A percentile compares a stretch with the other conserved stretches of the same genome.
These are phyloP conservation scores for Sarcoramphus papa DNA, from an alignment of 2,797 vertebrate species.

Conservation along the genomic window DNA sequence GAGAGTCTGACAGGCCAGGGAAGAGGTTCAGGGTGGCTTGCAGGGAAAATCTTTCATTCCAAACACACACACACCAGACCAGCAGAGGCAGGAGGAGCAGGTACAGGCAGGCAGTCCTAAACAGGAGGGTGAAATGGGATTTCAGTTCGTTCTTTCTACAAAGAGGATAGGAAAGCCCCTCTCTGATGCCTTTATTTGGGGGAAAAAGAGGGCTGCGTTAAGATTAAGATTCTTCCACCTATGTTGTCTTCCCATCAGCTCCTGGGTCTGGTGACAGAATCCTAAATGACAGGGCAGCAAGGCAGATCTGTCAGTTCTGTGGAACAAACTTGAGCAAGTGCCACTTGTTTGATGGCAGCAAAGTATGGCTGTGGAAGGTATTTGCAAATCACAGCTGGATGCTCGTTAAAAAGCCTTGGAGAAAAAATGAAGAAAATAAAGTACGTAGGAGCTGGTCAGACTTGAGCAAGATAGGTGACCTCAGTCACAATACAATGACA, in stretches of 20 bases:
- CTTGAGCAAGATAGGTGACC: not conserved
- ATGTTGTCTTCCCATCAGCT: not conserved
- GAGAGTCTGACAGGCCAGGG: constrained; percentile 27
- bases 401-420: not conserved
- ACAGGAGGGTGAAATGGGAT: not conserved
- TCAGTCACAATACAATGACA: not conserved
- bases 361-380: not conserved
- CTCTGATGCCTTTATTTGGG: not conserved
- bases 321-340: not conserved
- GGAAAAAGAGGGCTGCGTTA: not conserved
- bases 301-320: not conserved
- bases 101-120: constrained; percentile 55
- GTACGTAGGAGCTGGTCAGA: not conserved
- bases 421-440: not conserved
- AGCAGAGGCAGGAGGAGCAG: constrained; percentile 60
- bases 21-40: constrained; percentile 54
- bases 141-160: not conserved
- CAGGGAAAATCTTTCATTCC: constrained; percentile 68
- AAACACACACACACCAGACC: constrained; percentile 27
- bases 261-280: not conserved
- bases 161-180: constrained; percentile 20
- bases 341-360: not conserved
- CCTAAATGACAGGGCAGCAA: not conserved
- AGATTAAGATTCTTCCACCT: not conserved
- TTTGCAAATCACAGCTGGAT: not conserved